Base-by-base conservation (phyloP, 1,140 invertebrate genomes). In the Drosophila sulfurigaster region DNA sequence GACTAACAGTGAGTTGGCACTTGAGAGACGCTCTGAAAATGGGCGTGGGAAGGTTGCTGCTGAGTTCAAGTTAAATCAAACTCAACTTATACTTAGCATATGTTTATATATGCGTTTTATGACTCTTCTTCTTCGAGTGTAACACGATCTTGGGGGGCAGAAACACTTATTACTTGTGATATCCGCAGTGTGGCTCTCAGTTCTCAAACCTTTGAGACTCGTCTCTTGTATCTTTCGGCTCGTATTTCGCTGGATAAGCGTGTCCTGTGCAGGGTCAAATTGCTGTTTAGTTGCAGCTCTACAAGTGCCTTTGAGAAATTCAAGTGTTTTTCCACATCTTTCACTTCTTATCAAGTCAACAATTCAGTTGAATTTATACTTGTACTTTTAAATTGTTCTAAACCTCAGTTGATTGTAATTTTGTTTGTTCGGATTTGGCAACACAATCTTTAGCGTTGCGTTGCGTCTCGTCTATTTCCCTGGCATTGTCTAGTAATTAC, bases 401-500 rank as follows among this genome's bases (percentile, higher is more conserved):
- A 43, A n/a, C 10, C 10, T n/a, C 10, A 16, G 16, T 16, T 16
- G 16, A 16, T 16, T 16, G 16, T n/a, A 43, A 43, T 35, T 35
- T 8, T 6, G 1, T 0, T 43, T n/a, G 6, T 10, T 16, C 20
- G 8, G 16, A 20, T 54, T n/a, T 3, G 30, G n/a, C n/a, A 51
- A 30, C 25, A 43, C n/a, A 64, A 64, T 56, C 62, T 65, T 32
- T 25, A 4, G 2, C 16, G 8, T n/a, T 65, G 1, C 15, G 20
- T 54, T 28, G n/a, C 3, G 51, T 5, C 54, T 60, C 11, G 35
- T 60, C 28, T 32, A 45, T 28, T 32, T 46, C 20, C 28, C 58
- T 60, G 35, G 57, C 38, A 48, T 57, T 54, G 68, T 58, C 54
- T 41, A 3, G 54, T 67, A 67, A 73, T 73, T 73, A 59, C 63